A percentile compares a stretch with the other conserved stretches of the same genome.
phyloP scores from a whole-genome alignment of 2,797 vertebrate genomes.

The Sebastes kiyomatsui region DNA sequence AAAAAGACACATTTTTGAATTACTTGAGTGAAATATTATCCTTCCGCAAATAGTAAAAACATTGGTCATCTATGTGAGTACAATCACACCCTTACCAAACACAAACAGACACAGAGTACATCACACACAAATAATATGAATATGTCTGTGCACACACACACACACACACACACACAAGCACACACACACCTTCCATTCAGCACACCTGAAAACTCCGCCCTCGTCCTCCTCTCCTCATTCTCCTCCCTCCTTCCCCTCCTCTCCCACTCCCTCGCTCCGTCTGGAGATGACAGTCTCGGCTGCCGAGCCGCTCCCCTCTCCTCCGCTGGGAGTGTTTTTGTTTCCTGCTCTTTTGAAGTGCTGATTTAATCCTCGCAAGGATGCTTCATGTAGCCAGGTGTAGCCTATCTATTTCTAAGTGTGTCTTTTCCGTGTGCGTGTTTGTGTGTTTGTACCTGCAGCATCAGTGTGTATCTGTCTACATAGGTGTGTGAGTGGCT shows the following conservation, averaged over 20 bases:
- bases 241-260: conserved; percentile 47
- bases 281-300: conserved; percentile 78
- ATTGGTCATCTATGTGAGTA: not conserved
- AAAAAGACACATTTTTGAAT: not conserved
- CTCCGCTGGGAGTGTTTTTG: conserved; percentile 80
- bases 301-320: conserved; percentile 69
- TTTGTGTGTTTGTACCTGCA: conserved; percentile 48
- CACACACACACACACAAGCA: conserved; percentile 25
- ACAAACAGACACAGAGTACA: not conserved
- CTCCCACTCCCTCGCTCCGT: conserved; percentile 50
- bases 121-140: not conserved
- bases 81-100: conserved; percentile 6
- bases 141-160: conserved; percentile 26
- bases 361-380: conserved; percentile 84
- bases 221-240: conserved; percentile 46
- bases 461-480: conserved; percentile 46
- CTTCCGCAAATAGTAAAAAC: not conserved
- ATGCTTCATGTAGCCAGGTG: conserved; percentile 78
- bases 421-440: conserved; percentile 51
- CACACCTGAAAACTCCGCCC: conserved; percentile 75
- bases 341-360: conserved; percentile 86
- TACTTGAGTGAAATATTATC: not conserved
- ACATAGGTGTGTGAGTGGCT: conserved; percentile 49
- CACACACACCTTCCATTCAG: conserved; percentile 58
- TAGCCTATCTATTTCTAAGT: conserved; percentile 70